Base-by-base conservation (phyloP, 1,140 invertebrate genomes). In the Zaprionus inermis region DNA sequence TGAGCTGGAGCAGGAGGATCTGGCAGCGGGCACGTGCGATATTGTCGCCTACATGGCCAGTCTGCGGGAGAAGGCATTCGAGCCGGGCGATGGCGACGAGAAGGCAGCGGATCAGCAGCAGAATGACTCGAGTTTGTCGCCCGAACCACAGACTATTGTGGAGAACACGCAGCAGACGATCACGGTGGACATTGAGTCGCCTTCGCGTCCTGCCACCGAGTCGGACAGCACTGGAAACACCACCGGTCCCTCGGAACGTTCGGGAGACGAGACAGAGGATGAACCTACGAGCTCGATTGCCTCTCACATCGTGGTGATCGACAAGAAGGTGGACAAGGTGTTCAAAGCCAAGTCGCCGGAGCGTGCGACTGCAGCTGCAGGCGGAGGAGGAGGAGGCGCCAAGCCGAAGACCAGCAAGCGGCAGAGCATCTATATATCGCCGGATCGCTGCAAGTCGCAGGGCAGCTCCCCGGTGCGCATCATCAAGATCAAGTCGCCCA, bases 21-120 rank as follows among this genome's bases (percentile, higher is more conserved):
- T 92, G 55, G 84, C 81, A 12, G 90, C 79, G 5, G 81, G 83
- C 24, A 92, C 91, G 16, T 91, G 90, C 57, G 91, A 92, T 55
- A 92, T 92, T 20, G 91, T 77, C 6, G 80, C 92, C 65, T 92
- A 92, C 56, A 92, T 92, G 92, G 92, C 88, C 18, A 91, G 91
- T 36, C 69, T 92, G 14, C 86, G 91, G 2, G 91, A 92, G 57
- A 91, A 92, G 49, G 72, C 92, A 16, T 79, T 92, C 5, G 91
- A 92, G 58, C 79, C 86, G 1, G 56, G 76, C 12, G 90, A 92
- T 14, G 14, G 59, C 1, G 20, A 66, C 36, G 79, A 84, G 10
- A 86, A 91, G 36, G 69, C 75, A 0, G 64, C 59, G 0, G 88
- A 92, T 76, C 91, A 91, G 55, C 91, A 92, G 65, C 91, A 90